Base-by-base conservation (phyloP, 2,888 invertebrate genomes). In the Acleris cristana region DNA sequence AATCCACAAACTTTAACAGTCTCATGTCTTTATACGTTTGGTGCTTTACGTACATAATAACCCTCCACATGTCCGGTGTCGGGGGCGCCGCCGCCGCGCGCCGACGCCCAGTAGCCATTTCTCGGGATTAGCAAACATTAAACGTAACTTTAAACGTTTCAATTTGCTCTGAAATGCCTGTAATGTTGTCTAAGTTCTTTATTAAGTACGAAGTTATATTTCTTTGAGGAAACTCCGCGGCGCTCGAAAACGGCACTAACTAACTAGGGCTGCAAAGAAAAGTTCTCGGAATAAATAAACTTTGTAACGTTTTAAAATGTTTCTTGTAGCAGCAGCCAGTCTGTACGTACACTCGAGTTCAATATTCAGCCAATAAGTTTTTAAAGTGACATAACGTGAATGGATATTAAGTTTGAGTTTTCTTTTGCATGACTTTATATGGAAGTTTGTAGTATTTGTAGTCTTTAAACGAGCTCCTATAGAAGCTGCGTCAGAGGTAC, bases 171-270 rank as follows among this genome's bases (percentile, higher is more conserved):
- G 19, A 55, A 40, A 48, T 34, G 54, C 30, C 55, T 19, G 55
- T 55, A 55, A 55, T 55, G 19, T 55, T 55, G 55, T 55, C 34
- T 19, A 55, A 55, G 55, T 55, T 44, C 16, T 56, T 14, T 56
- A 56, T 14, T 56, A 44, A 21, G 56, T 45, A 45, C 5, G 44
- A 56, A 56, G 56, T 56, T 56, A 44, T 44, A 56, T 56, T 56
- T 56, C 21, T 56, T 56, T 56, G 56, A 18, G 21, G 21, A 44
- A 40, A 56, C 40, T 56, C 34, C 19, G 55, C 18, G 19, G 55
- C 16, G 19, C 55, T 55, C 34, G 34, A 55, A 19, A 10, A 14
- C 8, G 34, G 55, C 55, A 55, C 55, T 55, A 34, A 54, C 30
- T 55, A 55, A 55, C 55, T 55, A 34, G 34, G 55, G 55, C 14